Base-by-base conservation (phyloP, 37 sponge, comb jelly and placozoan genomes). In the Chondrilla cf. caribensis region DNA sequence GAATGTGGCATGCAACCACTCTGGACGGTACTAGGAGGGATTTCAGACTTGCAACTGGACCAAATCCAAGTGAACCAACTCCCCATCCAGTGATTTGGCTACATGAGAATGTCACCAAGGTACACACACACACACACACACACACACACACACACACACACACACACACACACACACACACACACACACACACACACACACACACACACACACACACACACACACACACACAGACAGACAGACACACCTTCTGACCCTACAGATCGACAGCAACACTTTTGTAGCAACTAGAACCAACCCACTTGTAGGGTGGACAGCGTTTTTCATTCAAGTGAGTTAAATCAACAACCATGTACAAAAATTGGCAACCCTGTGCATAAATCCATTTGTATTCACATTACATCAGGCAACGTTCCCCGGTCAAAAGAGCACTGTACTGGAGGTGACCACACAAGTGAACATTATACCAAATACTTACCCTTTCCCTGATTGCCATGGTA, bases 401-500 rank as follows among this genome's bases (percentile, higher is more conserved):
- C 68, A 2, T 15, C 84, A 94, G 95, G 84, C 68, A 15, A 68
- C 86, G 3, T 91, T 85, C 72, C 66, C 86, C n/a, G 92, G 87
- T 2, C 92, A 91, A 19, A 55, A 43, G 24, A 82, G 57, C 28
- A 37, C 82, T 22, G 72, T 87, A 32, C 79, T 84, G 54, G 85
- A 87, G 77, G 82, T 88, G 31, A 87, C 97, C 29, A 93, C 97
- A 58, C 93, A 96, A 58, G 94, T 90, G 11, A 93, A 96, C 79
- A 96, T 96, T 21, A 78, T 96, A 1, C 97, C 97, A 37, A 66
- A 85, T 66, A 88, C 83, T 2, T 93, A 88, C 65, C 91, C 93
- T n/a, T 96, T 84, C 58, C 85, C 91, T 25, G 93, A 93, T 28
- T 96, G 97, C 78, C 85, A 86, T 79, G 97, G 97, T 25, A 31